Evolutionary conservation across 2,888 invertebrate species (phyloP).

Genomic region (Meloe dianella): DNA sequence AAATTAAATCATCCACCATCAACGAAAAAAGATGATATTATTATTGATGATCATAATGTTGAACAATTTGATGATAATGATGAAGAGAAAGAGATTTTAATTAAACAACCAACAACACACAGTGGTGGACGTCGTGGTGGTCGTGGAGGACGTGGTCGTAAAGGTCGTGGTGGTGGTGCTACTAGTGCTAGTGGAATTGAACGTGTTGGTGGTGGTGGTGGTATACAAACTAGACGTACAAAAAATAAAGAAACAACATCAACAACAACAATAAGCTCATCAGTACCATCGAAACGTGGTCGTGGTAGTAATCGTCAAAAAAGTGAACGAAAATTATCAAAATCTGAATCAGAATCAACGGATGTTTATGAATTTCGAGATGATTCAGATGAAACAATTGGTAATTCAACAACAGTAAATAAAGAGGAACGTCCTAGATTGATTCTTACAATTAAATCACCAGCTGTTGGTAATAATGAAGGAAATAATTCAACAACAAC

Average conservation of each 20-base stretch:
- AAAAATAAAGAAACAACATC: constrained; percentile 51
- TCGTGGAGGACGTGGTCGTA: constrained; percentile 54
- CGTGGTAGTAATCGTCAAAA: constrained; percentile 64
- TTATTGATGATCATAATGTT: constrained; percentile 18
- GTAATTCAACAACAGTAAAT: constrained; percentile 58
- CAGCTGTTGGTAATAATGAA: constrained; percentile 59
- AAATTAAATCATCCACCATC: constrained; percentile 21
- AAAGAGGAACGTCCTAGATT: constrained; percentile 73
- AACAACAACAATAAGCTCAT: constrained; percentile 42
- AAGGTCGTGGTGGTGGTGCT: constrained; percentile 52
- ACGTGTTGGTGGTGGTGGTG: constrained; percentile 58
- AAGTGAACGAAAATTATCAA: constrained; percentile 64
- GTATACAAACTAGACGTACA: constrained; percentile 66
- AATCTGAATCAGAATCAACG: constrained; percentile 65
- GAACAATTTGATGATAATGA: constrained; percentile 52
- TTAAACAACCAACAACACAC: constrained; percentile 31
- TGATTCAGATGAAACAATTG: constrained; percentile 74
- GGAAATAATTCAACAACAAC: neutral
- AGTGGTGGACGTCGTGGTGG: constrained; percentile 46
- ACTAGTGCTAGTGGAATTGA: constrained; percentile 42
- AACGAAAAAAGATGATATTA: constrained; percentile 23
- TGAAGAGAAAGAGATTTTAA: constrained; percentile 46
- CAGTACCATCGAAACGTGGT: constrained; percentile 51
- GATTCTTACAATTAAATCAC: constrained; percentile 82
- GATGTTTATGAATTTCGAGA: constrained; percentile 92